Base-by-base conservation (phyloP, 2,797 vertebrate species). In the Lateolabrax maculatus region DNA sequence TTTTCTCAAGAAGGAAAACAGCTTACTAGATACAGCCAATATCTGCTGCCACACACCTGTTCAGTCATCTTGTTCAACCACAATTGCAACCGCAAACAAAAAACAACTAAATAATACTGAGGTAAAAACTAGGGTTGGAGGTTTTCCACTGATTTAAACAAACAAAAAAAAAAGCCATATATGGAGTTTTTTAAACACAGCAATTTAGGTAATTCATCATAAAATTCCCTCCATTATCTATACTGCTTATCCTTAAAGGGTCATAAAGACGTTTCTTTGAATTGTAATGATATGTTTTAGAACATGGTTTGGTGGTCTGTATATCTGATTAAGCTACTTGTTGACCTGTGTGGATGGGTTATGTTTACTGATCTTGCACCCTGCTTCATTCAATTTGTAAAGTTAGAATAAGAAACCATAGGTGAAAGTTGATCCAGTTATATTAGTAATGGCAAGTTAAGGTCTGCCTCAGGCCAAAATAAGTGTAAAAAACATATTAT, bases 1-100 rank as follows among this genome's bases (percentile, higher is more conserved):
- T 87, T 90, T 90, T 89, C 83, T 71, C 68, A 68, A 70, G 69
- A 84, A 77, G 72, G 65, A 85, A 87, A 87, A 84, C 81, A 81
- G 77, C 75, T 78, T 39, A 69, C 65, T 52, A 44, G 74, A 87
- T 75, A 64, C 67, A 78, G 74, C 61, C 67, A 68, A 76, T 81
- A 74, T 85, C 84, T 80, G 71, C 55, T 61, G 67, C 61, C 55
- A 75, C 56, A 37, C 27, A 37, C 46, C 68, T 48, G 60, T 70
- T 77, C 39, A 53, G 43, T 75, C 52, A 39, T 81, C 36, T 51
- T 68, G 44, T 84, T 60, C 55, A 63, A 71, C 57, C 46, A 31
- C 49, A 56, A 58, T 48, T 21, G 25, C 44, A 89, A 49, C 23
- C 25, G 19, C 18, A 39, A 41, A 80, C 16, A 52, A 29, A 39